Evolutionary conservation across 64 coral and sea anemone genomes (phyloP).

Genomic region (Actinia tenebrosa): DNA sequence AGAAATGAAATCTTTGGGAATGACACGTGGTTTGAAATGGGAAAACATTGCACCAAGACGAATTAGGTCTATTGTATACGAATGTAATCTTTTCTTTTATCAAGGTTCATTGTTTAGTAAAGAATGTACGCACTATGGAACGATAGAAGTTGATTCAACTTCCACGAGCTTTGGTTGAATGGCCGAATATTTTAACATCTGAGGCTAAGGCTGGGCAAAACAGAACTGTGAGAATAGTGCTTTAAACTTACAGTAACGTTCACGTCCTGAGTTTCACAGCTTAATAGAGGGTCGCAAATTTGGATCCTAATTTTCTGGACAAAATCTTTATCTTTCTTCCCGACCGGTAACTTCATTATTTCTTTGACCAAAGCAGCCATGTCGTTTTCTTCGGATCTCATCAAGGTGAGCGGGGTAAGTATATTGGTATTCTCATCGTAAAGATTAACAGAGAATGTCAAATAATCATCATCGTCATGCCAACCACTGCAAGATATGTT

Average conservation of each 20-base stretch:
- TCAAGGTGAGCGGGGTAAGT: background rate
- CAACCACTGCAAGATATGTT: slow-evolving; percentile 22
- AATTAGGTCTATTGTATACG: too few species aligned
- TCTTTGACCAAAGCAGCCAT: background rate
- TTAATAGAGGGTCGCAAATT: background rate
- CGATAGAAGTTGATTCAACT: too few species aligned
- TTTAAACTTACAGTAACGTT: background rate
- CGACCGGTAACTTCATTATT: background rate
- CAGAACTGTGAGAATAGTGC: too few species aligned
- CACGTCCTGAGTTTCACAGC: background rate
- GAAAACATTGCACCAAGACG: too few species aligned
- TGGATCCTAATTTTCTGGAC: background rate
- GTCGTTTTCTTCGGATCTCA: background rate
- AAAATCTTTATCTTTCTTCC: background rate
- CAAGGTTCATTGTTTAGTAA: too few species aligned
- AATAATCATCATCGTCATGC: slow-evolving; percentile 19
- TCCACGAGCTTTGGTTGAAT: too few species aligned
- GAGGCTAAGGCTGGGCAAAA: too few species aligned
- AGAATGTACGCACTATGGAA: too few species aligned
- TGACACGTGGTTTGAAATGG: too few species aligned
- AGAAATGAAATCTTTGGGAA: too few species aligned
- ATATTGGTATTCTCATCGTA: background rate
- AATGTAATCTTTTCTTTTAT: too few species aligned
- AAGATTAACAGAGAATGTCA: background rate
- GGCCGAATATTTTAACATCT: too few species aligned